Evolutionary conservation across 2,888 invertebrate species (phyloP), one percentile per base, ranked within the genome.

Genomic region (Hoplodrina ambigua): DNA sequence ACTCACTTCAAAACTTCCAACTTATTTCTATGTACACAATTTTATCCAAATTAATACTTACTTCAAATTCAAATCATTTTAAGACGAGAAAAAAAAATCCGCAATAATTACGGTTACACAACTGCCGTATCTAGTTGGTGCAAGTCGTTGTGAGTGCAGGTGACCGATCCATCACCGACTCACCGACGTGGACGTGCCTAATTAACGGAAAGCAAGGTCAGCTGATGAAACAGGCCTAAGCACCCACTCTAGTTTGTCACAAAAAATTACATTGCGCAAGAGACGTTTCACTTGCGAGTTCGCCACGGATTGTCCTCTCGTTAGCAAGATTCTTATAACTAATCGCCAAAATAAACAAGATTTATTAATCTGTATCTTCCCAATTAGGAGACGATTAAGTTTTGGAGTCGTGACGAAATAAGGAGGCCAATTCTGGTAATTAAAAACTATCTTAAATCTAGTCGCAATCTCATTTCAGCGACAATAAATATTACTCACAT

Each of bases 121-220:
- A 77, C 37, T 72, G 81, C 17, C 86, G 52, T 66, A 78, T 90
- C 89, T 79, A 88, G 86, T 80, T 54, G 65, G 53, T 75, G 70
- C 74, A 80, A 66, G 82, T 87, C 85, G 64, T 63, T 81, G 86
- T 80, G 73, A 68, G 69, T 89, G 90, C 93, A 93, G 92, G 94
- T 94, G 93, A 92, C 93, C 95, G 93, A 95, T 95, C 94, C 94
- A 95, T 95, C 95, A 95, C 89, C 82, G 88, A 88, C 90, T 87
- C 92, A 91, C 87, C 89, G 93, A 93, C 88, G 90, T 91, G 92
- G 93, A 93, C 89, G 92, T 91, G 92, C 87, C 90, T 95, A 95
- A 95, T 95, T 95, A 95, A 92, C 91, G 87, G 91, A 91, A 91
- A 92, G 94, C 95, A 95, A 95, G 95, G 95, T 93, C 93, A 91